Evolutionary conservation across 2,113 vertebrate genomes (phyloP), one percentile per base, ranked within the genome.

Genomic region (Macaca mulatta): DNA sequence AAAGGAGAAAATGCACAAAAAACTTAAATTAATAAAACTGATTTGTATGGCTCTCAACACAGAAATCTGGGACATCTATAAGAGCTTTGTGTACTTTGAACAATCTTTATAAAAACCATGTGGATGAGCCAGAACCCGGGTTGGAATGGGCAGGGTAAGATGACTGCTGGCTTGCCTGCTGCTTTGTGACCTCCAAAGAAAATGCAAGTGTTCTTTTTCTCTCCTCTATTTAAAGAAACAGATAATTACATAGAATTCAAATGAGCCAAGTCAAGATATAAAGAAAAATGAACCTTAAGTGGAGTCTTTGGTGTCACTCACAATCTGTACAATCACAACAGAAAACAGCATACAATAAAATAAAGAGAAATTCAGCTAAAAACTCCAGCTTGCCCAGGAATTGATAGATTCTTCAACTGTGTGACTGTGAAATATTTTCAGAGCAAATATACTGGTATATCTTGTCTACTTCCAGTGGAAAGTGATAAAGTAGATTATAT

Each of bases 241-340:
- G 57, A 70, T 55, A 75, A 70, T 92, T 81, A 86, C 30, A 35
- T 18, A 89, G 79, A 96, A 77, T 10, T n/a, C 48, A 70, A 94
- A 92, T 25, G 20, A 81, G 22, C 35, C 83, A 84, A 84, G 13
- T 75, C 59, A 87, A 89, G 45, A 89, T 52, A 86, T 17, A 97
- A 96, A 96, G 32, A 94, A 92, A 97, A 96, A 57, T 27, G 74
- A 94, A 48, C 48, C 48, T 94, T 27, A 84, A 69, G 40, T 40
- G 78, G 25, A 55, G 43, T 4, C n/a, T 30, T 64, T 77, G 52
- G 2, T 61, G 59, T 92, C 40, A 85, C 17, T 94, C 10, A 32
- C 43, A 45, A 43, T 69, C 38, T 32, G 70, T 86, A 48, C 30
- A 81, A 50, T 23, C 1, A 57, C 35, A 27, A 94, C 32, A 70